phyloP scores from a whole-genome alignment of 2,797 vertebrate species.

The Helarctos malayanus region DNA sequence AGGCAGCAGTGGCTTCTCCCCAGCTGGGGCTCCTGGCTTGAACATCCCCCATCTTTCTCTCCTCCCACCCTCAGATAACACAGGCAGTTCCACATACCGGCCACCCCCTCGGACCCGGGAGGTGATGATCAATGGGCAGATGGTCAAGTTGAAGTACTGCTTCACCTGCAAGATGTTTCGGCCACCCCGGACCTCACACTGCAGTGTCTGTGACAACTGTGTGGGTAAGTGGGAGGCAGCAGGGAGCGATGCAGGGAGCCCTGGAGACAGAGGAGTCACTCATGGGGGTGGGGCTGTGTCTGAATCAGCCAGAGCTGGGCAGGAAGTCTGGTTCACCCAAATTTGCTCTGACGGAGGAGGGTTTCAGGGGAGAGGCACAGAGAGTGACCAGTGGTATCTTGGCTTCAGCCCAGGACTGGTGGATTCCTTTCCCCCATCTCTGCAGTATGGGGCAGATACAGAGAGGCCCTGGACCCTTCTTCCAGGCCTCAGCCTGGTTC shows the following conservation, averaged over 20 bases:
- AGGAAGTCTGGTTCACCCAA: not conserved
- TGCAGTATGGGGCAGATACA: not conserved
- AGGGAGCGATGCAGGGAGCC: rapidly evolving
- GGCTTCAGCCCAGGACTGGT: not conserved
- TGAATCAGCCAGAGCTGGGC: not conserved
- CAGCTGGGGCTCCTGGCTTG: not conserved
- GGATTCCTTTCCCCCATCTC: not conserved
- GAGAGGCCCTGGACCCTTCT: not conserved
- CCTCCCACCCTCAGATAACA: conserved; percentile 91
- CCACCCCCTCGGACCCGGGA: conserved; percentile 97
- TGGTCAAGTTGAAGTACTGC: conserved; percentile 99
- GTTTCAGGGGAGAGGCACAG: not conserved
- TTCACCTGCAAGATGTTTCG: conserved; percentile 99
- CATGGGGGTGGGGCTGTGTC: rapidly evolving
- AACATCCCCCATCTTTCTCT: conserved; percentile 34
- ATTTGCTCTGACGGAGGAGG: not conserved
- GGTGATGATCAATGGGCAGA: conserved; percentile 96
- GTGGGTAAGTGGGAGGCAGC: conserved; percentile 92
- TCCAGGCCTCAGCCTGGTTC: not conserved
- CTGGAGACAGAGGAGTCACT: not conserved
- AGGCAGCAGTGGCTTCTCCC: not conserved
- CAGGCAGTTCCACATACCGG: conserved; percentile 95
- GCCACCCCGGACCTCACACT: conserved; percentile 97
- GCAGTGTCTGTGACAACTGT: conserved; percentile 98
- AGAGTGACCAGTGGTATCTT: not conserved